phyloP scores from a whole-genome alignment of 1,140 invertebrate species.

The Aradophagus sp. region DNA sequence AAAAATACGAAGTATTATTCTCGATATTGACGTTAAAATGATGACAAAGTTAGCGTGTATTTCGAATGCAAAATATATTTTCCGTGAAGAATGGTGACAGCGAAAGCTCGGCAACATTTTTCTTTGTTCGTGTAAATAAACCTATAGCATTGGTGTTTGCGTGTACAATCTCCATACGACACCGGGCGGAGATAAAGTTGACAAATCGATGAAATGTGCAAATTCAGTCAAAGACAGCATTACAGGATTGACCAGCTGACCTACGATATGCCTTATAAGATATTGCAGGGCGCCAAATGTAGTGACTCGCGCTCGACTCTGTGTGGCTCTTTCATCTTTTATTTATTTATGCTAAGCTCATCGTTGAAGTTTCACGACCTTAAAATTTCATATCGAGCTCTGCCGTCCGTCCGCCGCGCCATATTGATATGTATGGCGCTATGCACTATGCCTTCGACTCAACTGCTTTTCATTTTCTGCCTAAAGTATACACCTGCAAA shows the following conservation, averaged over 20 bases:
- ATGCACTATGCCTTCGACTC: conserved; percentile 63
- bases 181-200: conserved; percentile 20
- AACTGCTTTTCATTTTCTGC: conserved; percentile 65
- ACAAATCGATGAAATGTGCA: conserved; percentile 45
- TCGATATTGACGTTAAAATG: too few species aligned
- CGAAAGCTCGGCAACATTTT: conserved; percentile 10
- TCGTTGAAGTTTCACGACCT: conserved; percentile 62
- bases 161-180: conserved; percentile 35
- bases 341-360: conserved; percentile 72
- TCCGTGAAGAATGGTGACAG: conserved; percentile 6
- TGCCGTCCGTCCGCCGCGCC: conserved; percentile 47
- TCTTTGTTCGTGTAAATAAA: conserved; percentile 38
- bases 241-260: conserved; percentile 52
- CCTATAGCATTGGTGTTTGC: conserved; percentile 10
- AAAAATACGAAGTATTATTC: too few species aligned
- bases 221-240: conserved; percentile 31
- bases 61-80: conserved; percentile 10
- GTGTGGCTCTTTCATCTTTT: conserved; percentile 65
- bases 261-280: conserved; percentile 42
- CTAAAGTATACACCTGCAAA: conserved; percentile 56
- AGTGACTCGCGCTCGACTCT: conserved; percentile 31
- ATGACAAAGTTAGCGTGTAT: too few species aligned
- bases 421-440: conserved; percentile 66
- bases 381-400: conserved; percentile 67
- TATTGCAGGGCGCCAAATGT: conserved; percentile 37